Evolutionary conservation across 2,888 invertebrate species (phyloP).

Genomic region (Drepanosiphum platanoidis): DNA sequence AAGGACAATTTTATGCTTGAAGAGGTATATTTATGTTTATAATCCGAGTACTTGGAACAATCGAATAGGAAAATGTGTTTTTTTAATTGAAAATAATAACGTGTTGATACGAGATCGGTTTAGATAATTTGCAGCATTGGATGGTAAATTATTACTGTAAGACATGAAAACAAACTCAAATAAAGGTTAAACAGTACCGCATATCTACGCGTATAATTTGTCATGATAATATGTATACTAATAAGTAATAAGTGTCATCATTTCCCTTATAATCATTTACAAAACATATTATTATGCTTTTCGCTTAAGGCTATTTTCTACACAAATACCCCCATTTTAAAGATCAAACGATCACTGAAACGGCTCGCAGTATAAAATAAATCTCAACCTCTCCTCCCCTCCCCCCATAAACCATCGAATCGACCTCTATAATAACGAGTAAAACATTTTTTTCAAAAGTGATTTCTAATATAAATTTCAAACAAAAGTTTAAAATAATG

Average conservation of each 20-base stretch:
- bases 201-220: not conserved
- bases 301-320: not conserved
- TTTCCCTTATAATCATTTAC: not conserved
- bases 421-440: no score
- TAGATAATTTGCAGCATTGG: not conserved
- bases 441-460: no score
- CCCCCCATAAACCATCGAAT: no score
- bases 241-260: not conserved
- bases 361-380: no score
- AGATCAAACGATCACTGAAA: no score
- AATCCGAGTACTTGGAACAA: not conserved
- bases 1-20: slow-evolving; percentile 37
- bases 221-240: not conserved
- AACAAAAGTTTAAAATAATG: no score
- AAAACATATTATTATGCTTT: not conserved
- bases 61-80: not conserved
- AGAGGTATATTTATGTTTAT: slow-evolving; percentile 19
- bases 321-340: not conserved
- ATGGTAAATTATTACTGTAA: slow-evolving; percentile 1
- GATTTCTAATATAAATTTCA: no score
- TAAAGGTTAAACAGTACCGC: not conserved
- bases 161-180: not conserved
- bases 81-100: slow-evolving; percentile 2
- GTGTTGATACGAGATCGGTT: not conserved
- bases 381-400: no score